phyloP scores from a whole-genome alignment of 2,113 vertebrate species.

The Jacana jacana region DNA sequence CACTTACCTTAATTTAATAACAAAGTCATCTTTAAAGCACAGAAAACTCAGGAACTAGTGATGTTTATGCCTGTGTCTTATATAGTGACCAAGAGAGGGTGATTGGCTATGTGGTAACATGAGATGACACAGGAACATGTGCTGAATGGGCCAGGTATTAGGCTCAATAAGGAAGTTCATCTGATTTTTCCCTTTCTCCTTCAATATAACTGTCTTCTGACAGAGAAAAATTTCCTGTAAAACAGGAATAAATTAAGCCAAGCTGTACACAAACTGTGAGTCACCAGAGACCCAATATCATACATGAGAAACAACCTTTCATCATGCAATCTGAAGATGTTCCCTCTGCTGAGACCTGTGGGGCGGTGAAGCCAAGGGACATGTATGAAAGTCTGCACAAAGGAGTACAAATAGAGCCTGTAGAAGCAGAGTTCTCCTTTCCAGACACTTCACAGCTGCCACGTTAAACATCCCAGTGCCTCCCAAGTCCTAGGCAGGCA shows the following conservation, averaged over 20 bases:
- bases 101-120: accelerated
- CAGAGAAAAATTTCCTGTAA: neutral
- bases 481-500: neutral
- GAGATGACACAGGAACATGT: neutral
- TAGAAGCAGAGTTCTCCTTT: neutral
- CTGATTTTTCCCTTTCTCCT: neutral
- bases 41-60: neutral
- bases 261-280: neutral
- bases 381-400: neutral
- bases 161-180: neutral
- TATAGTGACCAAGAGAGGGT: neutral
- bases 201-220: neutral
- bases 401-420: accelerated
- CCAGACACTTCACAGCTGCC: neutral
- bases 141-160: neutral
- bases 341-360: neutral
- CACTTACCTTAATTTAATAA: neutral
- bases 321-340: neutral
- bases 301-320: accelerated
- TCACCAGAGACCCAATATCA: neutral
- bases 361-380: neutral
- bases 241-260: neutral
- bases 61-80: neutral
- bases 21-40: neutral
- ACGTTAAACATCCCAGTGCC: neutral